phyloP scores from a whole-genome alignment of 2,888 invertebrate species.

The Rhynchonema sp. region DNA sequence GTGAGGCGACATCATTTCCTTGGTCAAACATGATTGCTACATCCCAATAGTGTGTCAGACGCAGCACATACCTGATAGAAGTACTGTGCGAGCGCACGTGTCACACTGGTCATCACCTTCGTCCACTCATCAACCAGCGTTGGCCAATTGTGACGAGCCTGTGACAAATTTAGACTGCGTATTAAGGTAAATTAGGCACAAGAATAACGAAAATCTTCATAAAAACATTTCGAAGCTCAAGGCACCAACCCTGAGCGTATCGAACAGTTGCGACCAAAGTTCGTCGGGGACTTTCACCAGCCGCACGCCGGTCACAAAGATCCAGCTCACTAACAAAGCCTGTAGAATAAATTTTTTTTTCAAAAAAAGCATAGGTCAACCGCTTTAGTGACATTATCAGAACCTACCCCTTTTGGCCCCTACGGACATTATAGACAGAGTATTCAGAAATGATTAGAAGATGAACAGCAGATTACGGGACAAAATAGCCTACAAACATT shows the following conservation, averaged over 20 bases:
- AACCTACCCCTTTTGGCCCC: too few relatives aligned
- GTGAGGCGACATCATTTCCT: not conserved
- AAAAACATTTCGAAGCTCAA: too few relatives aligned
- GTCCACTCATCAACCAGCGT: conserved; percentile 12
- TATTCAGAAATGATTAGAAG: too few relatives aligned
- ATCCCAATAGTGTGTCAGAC: too few relatives aligned
- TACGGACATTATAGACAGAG: too few relatives aligned
- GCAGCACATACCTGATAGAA: conserved; percentile 85
- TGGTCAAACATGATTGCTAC: too few relatives aligned
- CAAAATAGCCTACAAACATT: too few relatives aligned
- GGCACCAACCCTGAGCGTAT: not conserved
- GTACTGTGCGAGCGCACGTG: conserved; percentile 76
- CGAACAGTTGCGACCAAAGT: conserved; percentile 68
- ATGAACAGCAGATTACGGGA: too few relatives aligned
- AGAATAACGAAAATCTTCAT: not conserved
- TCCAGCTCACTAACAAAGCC: conserved; percentile 91
- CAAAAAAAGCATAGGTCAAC: too few relatives aligned
- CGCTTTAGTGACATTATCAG: too few relatives aligned
- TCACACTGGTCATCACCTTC: conserved; percentile 61
- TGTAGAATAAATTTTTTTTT: too few relatives aligned
- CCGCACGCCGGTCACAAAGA: conserved; percentile 85
- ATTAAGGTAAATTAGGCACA: not conserved
- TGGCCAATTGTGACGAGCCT: not conserved
- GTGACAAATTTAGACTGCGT: not conserved
- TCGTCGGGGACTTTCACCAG: conserved; percentile 70